phyloP scores from a whole-genome alignment of 2,113 vertebrate genomes.

The Bambusicola thoracicus region DNA sequence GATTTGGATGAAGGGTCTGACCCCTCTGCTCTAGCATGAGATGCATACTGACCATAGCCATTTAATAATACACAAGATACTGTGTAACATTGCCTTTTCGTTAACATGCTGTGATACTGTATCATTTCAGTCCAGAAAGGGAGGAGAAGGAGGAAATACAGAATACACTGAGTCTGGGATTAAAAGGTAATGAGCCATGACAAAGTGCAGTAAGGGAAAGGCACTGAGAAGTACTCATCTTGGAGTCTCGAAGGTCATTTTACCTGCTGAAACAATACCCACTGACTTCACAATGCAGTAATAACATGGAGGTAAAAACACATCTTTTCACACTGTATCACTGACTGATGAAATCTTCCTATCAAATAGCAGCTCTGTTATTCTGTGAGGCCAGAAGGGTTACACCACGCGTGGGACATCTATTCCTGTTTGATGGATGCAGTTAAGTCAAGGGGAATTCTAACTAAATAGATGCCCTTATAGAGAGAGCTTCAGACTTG shows the following conservation, averaged over 20 bases:
- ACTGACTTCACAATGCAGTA: background rate
- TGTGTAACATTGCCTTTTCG: background rate
- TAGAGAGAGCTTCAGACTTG: background rate
- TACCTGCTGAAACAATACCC: background rate
- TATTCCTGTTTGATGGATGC: background rate
- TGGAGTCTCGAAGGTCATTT: rapidly evolving
- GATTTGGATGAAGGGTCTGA: background rate
- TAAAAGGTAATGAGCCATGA: background rate
- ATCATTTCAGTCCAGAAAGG: background rate
- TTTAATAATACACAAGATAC: rapidly evolving
- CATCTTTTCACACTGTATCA: background rate
- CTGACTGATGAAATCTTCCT: background rate
- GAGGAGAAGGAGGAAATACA: background rate
- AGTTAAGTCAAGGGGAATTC: background rate
- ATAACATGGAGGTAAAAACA: background rate
- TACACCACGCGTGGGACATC: background rate
- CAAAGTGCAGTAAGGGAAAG: background rate
- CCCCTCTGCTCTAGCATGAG: background rate
- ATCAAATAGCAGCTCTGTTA: background rate
- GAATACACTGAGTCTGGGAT: background rate
- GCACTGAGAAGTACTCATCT: background rate
- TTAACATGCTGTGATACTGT: background rate
- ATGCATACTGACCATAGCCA: background rate
- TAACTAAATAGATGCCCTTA: background rate
- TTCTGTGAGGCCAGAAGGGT: background rate